Conservation (phyloP, 2,888 invertebrate species). For the Altica lythri region DNA sequence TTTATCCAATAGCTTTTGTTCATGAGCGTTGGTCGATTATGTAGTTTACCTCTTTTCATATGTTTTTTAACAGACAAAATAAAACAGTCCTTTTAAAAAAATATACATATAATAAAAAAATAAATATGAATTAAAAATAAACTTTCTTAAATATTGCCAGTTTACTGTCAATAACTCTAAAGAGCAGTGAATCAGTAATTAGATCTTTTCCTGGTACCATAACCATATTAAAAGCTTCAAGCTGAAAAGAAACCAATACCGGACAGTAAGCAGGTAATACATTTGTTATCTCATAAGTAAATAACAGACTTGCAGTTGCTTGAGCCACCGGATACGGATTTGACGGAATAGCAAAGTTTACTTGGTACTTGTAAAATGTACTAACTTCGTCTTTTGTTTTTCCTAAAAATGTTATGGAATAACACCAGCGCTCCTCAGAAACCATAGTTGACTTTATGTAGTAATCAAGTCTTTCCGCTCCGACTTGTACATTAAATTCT, state of each 20-base stretch:
- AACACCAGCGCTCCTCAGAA: not conserved
- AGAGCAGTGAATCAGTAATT: not conserved
- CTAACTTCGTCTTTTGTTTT: not conserved
- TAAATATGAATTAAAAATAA: conserved; percentile 27
- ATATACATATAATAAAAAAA: too few relatives aligned
- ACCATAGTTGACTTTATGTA: not conserved
- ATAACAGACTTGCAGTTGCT: conserved; percentile 57
- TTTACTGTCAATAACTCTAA: conserved; percentile 3
- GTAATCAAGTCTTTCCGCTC: not conserved
- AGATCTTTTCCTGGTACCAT: conserved; percentile 7
- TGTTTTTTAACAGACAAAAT: too few relatives aligned
- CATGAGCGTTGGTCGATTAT: too few relatives aligned
- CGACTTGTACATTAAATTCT: not conserved
- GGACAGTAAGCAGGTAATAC: conserved; percentile 44
- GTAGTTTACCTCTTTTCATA: too few relatives aligned
- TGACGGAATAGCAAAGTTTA: conserved; percentile 48
- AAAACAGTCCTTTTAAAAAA: too few relatives aligned
- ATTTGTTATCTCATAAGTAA: conserved; percentile 53
- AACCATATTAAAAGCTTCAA: not conserved
- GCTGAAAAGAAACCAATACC: conserved; percentile 38
- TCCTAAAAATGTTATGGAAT: not conserved
- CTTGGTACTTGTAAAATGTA: not conserved
- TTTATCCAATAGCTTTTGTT: not conserved
- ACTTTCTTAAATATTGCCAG: conserved; percentile 2
- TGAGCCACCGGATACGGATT: conserved; percentile 56